Base-by-base conservation (phyloP, 2,113 vertebrate genomes). In the Onychostoma macrolepis region DNA sequence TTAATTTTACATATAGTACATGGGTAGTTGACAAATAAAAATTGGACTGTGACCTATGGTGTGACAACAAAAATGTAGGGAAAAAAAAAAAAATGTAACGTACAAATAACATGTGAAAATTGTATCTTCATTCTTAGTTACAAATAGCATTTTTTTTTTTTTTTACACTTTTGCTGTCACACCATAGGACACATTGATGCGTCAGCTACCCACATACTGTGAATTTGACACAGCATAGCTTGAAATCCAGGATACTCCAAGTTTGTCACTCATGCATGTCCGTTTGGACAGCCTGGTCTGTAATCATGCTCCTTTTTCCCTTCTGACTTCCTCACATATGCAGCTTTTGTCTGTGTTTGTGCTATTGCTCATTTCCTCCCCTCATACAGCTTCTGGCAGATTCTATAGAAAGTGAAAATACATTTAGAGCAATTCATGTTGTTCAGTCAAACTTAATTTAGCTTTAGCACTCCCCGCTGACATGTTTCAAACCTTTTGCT, bases 351-450 rank as follows among this genome's bases (percentile, higher is more conserved):
- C 24, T 71, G 63, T 85, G 56, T 43, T 79, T 78, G 80, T 48
- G 28, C 15, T 43, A 36, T 83, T 2, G 8, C 8, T 83, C 50
- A 26, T 56, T 84, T 43, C 67, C 45, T 45, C 56, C 86, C 38
- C 67, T 86, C 86, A 89, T 84, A 86, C 80, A 90, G 89, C 89
- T 90, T 86, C 89, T 88, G 89, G 87, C 84, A 88, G 89, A 88
- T 81, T 80, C 21, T 15, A 12, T 56, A 33, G n/a, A 84, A 76
- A 26, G 85, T 30, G 58, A 19, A 80, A 53, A 72, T 38, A 17
- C 15, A 56, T 30, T 86, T 78, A 30, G 33, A 17, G 61, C 38
- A 19, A 53, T 48, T 53, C 13, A 13, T 48, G 56, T 38, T 45
- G 26, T 84, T 85, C 33, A 80, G 65, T 82, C 72, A 24, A 26